These are phyloP conservation scores for Trachelus troglodyta DNA, from an alignment of 2,888 invertebrate species.

Conservation along the genomic window DNA sequence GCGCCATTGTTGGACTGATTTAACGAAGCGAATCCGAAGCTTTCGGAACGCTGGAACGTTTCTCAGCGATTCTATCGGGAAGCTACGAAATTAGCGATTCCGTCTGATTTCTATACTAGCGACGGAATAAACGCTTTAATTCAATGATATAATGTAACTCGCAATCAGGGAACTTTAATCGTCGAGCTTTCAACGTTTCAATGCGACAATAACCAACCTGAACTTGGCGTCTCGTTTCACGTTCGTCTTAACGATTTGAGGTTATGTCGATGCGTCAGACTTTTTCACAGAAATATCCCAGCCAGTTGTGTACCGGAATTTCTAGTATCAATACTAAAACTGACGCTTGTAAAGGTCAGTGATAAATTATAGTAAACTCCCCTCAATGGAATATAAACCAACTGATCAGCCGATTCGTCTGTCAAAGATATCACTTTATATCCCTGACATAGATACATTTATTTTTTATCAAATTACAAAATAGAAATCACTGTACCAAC, in stretches of 20 bases:
- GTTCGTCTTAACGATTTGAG: neutral
- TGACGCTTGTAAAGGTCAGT: neutral
- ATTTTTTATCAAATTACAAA: neutral
- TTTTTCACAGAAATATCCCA: neutral
- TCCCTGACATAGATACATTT: neutral
- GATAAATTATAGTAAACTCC: neutral
- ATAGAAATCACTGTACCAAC: neutral
- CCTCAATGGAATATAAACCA: neutral
- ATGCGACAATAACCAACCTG: neutral
- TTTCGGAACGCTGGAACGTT: neutral
- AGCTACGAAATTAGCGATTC: conserved; percentile 14
- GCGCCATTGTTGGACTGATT: conserved; percentile 41
- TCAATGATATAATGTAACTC: neutral
- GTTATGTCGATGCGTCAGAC: neutral
- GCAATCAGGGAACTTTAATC: neutral
- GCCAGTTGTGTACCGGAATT: neutral
- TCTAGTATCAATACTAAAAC: neutral
- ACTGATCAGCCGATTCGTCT: neutral
- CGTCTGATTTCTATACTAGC: conserved; percentile 14
- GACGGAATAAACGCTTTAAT: conserved; percentile 16
- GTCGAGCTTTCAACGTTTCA: neutral
- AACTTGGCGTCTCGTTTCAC: neutral
- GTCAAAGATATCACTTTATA: neutral
- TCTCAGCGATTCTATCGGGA: neutral
- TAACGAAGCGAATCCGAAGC: neutral